Conservation (phyloP, 1,140 invertebrate genomes). For the Formica selysi region DNA sequence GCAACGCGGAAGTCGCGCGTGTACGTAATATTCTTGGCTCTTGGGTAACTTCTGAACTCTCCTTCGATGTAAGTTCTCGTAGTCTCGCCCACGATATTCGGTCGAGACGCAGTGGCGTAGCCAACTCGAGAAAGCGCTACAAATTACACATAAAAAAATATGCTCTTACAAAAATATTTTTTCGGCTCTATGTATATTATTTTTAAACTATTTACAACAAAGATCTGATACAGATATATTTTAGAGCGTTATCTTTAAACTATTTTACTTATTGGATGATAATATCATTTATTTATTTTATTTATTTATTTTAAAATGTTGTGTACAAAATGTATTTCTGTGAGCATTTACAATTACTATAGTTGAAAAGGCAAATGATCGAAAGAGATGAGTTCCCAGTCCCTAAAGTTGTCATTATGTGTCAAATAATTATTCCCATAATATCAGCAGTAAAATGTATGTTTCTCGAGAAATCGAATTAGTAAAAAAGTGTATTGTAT, state of each 20-base stretch:
- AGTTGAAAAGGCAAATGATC: neutral
- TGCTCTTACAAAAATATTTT: neutral
- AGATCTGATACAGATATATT: neutral
- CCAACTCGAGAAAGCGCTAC: slow-evolving; percentile 34
- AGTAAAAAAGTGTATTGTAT: neutral
- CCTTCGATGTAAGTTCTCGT: slow-evolving; percentile 49
- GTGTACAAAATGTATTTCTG: neutral
- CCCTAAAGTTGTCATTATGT: neutral
- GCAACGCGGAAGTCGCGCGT: slow-evolving; percentile 81
- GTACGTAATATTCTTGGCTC: slow-evolving; percentile 78
- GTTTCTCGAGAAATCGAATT: neutral
- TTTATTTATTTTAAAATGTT: neutral
- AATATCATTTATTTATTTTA: neutral
- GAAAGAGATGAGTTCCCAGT: neutral
- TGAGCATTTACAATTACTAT: no score
- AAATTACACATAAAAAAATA: neutral
- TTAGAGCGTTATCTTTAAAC: neutral
- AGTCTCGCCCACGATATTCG: slow-evolving; percentile 51
- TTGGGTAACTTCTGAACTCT: slow-evolving; percentile 76
- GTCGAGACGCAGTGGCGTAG: slow-evolving; percentile 46
- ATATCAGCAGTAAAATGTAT: neutral
- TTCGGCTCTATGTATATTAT: neutral
- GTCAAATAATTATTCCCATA: neutral
- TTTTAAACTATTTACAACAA: neutral
- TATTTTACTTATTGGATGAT: neutral